Base-by-base conservation (phyloP, 2,797 vertebrate genomes). In the Tragelaphus eurycerus region DNA sequence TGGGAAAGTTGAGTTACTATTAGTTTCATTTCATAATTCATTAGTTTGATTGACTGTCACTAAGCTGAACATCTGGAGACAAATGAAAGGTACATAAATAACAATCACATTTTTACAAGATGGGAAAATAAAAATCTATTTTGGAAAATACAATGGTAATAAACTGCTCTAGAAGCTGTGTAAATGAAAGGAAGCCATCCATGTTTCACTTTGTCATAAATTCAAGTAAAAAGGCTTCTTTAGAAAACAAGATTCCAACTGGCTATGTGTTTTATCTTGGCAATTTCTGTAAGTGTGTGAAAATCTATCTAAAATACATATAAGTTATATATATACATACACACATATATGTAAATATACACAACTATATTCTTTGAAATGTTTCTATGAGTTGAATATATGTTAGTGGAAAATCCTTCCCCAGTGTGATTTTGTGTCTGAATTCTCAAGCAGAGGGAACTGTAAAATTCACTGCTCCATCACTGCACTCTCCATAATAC, bases 21-120 rank as follows among this genome's bases (percentile, higher is more conserved):
- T 96, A 67, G 86, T 95, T 96, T 97, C 64, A 96, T 94, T 97
- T 89, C 64, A 90, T 97, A 95, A 97, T 95, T 96, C 81, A 88
- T 97, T 96, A 96, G 64, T 86, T 97, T 96, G 92, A 95, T 95
- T 95, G 84, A 94, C 38, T 95, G 83, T 96, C 90, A 93, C 88
- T 90, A 97, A 64, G 27, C n/a, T 92, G 90, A 92, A 90, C 88
- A 97, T 96, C 62, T 96, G 88, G 38, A 96, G 46, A 93, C 25
- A 95, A 91, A 93, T 87, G 92, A 97, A 97, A 96, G n/a, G 29
- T 90, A 96, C 71, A 96, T 95, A 96, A 86, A 97, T 93, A 89
- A 93, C 25, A 90, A 96, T 86, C 52, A 83, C 17, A 95, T 88
- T 81, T 95, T 96, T 96, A 79, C 2, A 96, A 90, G 11, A 89